Evolutionary conservation across 2,797 vertebrate species (phyloP).

Genomic region (Okamejei kenojei): DNA sequence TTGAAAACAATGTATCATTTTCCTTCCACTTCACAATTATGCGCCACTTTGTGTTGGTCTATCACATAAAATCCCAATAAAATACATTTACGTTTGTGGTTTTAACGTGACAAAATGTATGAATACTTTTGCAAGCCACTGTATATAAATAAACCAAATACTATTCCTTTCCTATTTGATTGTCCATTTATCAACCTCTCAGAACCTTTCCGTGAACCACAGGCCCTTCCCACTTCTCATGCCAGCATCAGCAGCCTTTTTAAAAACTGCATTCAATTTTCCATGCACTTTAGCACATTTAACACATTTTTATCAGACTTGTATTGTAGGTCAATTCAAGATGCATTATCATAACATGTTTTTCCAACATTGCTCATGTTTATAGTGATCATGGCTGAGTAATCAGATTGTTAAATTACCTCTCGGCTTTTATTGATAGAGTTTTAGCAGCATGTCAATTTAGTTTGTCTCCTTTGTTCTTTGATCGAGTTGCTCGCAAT

Average conservation of each 20-base stretch:
- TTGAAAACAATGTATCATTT: too few relatives aligned
- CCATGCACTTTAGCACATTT: background rate
- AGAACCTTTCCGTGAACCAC: too few relatives aligned
- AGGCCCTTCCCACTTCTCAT: too few relatives aligned
- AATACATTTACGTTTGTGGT: too few relatives aligned
- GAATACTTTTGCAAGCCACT: too few relatives aligned
- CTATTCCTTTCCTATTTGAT: background rate
- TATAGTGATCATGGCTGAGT: background rate
- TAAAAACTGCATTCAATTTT: background rate
- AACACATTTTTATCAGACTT: background rate
- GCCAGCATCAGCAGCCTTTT: background rate
- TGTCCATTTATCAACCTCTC: too few relatives aligned
- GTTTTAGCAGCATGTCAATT: background rate
- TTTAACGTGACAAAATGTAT: too few relatives aligned
- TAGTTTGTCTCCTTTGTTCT: background rate
- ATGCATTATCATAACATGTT: background rate
- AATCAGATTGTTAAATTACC: background rate
- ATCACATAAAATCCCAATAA: too few relatives aligned
- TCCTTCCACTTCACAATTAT: too few relatives aligned
- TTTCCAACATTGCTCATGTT: background rate
- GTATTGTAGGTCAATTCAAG: background rate
- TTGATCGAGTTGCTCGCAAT: background rate
- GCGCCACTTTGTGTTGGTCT: too few relatives aligned
- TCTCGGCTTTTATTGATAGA: background rate
- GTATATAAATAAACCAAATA: background rate